These are phyloP conservation scores for Drosophila equinoxialis DNA, from an alignment of 1,140 invertebrate genomes.

Conservation along the genomic window DNA sequence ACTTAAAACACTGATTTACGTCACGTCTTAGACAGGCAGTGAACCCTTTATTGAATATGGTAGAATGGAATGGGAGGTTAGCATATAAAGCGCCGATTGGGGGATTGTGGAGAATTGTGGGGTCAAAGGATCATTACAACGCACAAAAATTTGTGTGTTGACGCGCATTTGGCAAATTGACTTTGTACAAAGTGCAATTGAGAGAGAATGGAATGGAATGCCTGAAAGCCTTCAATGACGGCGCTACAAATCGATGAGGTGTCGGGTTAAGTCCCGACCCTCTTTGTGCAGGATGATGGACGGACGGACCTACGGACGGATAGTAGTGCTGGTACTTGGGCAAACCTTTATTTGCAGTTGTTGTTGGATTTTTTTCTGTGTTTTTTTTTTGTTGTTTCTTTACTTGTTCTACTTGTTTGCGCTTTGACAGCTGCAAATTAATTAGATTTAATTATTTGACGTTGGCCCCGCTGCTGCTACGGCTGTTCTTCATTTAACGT, in stretches of 20 bases:
- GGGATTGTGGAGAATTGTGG: slow-evolving; percentile 12
- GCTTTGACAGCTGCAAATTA: slow-evolving; percentile 79
- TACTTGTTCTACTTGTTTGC: slow-evolving; percentile 16
- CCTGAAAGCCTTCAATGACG: slow-evolving; percentile 50
- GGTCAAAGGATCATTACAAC: slow-evolving; percentile 60
- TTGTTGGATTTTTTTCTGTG: neutral
- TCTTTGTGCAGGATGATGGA: neutral
- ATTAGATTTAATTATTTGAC: slow-evolving; percentile 79
- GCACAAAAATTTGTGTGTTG: slow-evolving; percentile 58
- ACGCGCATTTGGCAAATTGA: slow-evolving; percentile 67
- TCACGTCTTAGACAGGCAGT: slow-evolving; percentile 67
- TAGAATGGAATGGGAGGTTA: neutral
- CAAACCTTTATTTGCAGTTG: slow-evolving; percentile 17
- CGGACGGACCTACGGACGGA: neutral
- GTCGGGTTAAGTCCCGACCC: slow-evolving; percentile 19
- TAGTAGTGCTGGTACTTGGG: slow-evolving; percentile 16
- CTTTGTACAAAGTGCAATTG: slow-evolving; percentile 50
- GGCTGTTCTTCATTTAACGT: slow-evolving; percentile 14
- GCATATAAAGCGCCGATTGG: neutral
- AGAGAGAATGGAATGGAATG: slow-evolving; percentile 11
- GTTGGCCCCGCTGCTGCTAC: slow-evolving; percentile 31
- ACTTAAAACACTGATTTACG: slow-evolving; percentile 77
- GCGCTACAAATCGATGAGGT: slow-evolving; percentile 76
- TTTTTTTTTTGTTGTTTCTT: slow-evolving; percentile 20
- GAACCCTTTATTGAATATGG: slow-evolving; percentile 41